Evolutionary conservation across 2,113 vertebrate genomes (phyloP).

Genomic region (Pithys albifrons): DNA sequence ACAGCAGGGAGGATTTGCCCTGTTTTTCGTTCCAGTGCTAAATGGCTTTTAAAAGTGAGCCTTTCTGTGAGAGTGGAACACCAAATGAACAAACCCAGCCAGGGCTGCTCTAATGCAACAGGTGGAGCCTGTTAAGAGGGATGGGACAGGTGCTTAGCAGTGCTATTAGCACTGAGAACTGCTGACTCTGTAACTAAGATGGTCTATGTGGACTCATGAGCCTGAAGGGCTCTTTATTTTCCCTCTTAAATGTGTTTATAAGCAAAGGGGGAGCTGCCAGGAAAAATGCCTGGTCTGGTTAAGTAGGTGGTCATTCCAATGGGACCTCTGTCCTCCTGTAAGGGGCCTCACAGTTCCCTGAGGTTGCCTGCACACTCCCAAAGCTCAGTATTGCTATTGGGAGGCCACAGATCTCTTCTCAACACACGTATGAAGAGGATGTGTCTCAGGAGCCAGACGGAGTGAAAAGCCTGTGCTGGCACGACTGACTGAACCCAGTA

Average conservation of each 20-base stretch:
- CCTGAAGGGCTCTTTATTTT: not conserved
- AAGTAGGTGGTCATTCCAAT: not conserved
- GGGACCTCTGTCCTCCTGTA: not conserved
- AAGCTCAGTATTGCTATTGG: not conserved
- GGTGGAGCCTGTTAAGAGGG: not conserved
- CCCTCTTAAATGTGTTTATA: not conserved
- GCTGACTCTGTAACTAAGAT: not conserved
- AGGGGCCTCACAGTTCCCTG: rapidly evolving
- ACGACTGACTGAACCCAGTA: not conserved
- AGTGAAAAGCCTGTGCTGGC: constrained; percentile 32
- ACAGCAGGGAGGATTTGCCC: not conserved
- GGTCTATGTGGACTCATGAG: not conserved
- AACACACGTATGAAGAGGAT: not conserved
- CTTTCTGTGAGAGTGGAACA: not conserved
- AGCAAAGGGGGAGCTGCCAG: not conserved
- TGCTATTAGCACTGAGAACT: not conserved
- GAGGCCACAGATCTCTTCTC: not conserved
- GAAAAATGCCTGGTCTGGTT: not conserved
- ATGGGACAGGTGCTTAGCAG: not conserved
- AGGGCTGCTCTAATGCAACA: not conserved
- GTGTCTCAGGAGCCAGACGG: not conserved
- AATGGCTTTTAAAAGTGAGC: not conserved
- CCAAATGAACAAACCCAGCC: not conserved
- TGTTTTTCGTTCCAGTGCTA: not conserved
- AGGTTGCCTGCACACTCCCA: not conserved